Base-by-base conservation (phyloP, 2,113 vertebrate genomes). In the Gobius niger region DNA sequence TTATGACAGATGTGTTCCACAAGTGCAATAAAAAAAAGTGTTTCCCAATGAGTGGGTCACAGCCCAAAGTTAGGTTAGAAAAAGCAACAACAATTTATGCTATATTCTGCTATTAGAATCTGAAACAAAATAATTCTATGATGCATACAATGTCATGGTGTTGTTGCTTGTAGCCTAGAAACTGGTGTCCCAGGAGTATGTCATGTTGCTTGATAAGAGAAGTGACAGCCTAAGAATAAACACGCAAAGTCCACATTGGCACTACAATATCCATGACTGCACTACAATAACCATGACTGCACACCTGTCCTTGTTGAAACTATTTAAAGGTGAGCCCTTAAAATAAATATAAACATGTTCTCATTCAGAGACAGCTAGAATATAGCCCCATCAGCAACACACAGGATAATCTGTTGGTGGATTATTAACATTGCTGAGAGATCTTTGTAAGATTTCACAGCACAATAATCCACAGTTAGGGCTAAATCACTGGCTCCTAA, bases 191-290 rank as follows among this genome's bases (percentile, higher is more conserved):
- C 63, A 72, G 80, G 49, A 56, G 63, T n/a, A 5, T 19, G 54
- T 57, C 34, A 44, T 19, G 24, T 34, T 44, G 56, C 41, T 62
- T 80, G 82, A 90, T 84, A 85, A 85, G 54, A 72, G 56, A 41
- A 42, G 65, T 68, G 42, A 63, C 59, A 62, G 56, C 50, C 63
- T 63, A 65, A 50, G 65, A 42, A 73, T 63, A 78, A 81, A 72
- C 69, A 54, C 12, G 52, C 18, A 90, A 91, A 90, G 90, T 90
- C 87, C 88, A 91, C 41, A 24, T 71, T 68, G 71, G 75, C 76
- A 81, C 76, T 68, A 54, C 18, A 12, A 14, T 70, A 9, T 24
- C 50, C 63, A 12, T 14, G 13, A 14, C 19, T 40, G 7, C 64
- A 62, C 62, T n/a, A n/a, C n/a, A n/a, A n/a, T 24, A 34, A 3